Evolutionary conservation across 2,113 vertebrate genomes (phyloP).

Genomic region (Acinonyx jubatus): DNA sequence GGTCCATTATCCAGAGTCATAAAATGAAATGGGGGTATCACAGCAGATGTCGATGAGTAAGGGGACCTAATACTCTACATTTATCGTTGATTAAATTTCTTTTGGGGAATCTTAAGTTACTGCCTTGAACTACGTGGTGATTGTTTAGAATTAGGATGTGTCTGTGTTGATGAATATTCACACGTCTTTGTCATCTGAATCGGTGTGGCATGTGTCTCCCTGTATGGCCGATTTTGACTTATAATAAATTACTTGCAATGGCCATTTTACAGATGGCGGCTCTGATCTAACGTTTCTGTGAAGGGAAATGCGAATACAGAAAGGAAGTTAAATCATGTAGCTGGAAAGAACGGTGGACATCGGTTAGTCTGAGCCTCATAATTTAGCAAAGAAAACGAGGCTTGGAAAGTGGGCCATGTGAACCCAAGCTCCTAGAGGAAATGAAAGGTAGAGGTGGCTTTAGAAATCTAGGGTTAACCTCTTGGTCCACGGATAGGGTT

Average conservation of each 20-base stretch:
- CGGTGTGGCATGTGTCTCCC: accelerated
- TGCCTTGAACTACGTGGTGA: background rate
- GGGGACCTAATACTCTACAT: too few species aligned
- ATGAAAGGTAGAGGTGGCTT: too few species aligned
- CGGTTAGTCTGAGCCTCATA: background rate
- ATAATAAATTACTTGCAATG: background rate
- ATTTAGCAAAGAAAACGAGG: too few species aligned
- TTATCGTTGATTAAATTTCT: background rate
- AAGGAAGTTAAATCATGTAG: background rate
- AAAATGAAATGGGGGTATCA: background rate
- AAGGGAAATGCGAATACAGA: background rate
- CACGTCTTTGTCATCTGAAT: accelerated
- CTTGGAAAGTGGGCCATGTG: too few species aligned
- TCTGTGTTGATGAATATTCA: background rate
- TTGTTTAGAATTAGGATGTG: background rate
- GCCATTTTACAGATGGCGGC: background rate
- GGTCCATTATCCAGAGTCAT: background rate
- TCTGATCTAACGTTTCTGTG: background rate
- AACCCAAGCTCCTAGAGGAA: background rate
- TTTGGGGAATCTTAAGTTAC: background rate
- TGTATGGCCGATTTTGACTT: background rate
- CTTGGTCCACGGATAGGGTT: background rate
- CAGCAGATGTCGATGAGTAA: background rate
- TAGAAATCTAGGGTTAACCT: background rate
- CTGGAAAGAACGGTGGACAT: background rate